Percentiles rank a stretch among this genome's conserved stretches.
These are phyloP conservation scores for Cherax quadricarinatus DNA, from an alignment of 1,140 invertebrate species.

Conservation along the genomic window DNA sequence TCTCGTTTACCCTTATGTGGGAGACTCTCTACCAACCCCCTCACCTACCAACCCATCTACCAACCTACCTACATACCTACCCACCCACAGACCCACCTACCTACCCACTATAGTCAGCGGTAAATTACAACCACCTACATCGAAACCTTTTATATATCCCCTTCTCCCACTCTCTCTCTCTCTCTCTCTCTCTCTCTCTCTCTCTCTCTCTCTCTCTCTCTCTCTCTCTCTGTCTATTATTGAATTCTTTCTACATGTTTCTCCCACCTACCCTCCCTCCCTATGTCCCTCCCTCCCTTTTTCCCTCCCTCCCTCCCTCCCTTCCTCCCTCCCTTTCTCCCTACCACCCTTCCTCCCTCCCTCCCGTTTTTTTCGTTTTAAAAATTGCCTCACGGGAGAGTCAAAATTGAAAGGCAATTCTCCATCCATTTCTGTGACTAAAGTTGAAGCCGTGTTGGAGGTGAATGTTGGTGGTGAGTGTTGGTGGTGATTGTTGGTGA, in stretches of 20 bases:
- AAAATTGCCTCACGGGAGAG: constrained; percentile 14
- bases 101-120: too few relatives aligned
- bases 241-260: too few relatives aligned
- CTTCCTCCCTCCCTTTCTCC: background rate
- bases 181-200: too few relatives aligned
- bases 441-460: background rate
- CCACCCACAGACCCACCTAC: too few relatives aligned
- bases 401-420: constrained; percentile 3
- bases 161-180: too few relatives aligned
- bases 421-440: background rate
- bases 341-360: background rate
- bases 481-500: background rate
- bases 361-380: background rate
- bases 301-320: too few relatives aligned
- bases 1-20: too few relatives aligned
- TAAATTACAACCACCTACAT: too few relatives aligned
- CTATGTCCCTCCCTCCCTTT: background rate
- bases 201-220: background rate
- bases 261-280: background rate
- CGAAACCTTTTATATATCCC: too few relatives aligned
- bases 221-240: background rate
- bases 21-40: too few relatives aligned
- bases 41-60: too few relatives aligned
- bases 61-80: too few relatives aligned
- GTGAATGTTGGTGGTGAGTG: background rate